phyloP scores from a whole-genome alignment of 2,888 invertebrate genomes.

The Bugula neritina region DNA sequence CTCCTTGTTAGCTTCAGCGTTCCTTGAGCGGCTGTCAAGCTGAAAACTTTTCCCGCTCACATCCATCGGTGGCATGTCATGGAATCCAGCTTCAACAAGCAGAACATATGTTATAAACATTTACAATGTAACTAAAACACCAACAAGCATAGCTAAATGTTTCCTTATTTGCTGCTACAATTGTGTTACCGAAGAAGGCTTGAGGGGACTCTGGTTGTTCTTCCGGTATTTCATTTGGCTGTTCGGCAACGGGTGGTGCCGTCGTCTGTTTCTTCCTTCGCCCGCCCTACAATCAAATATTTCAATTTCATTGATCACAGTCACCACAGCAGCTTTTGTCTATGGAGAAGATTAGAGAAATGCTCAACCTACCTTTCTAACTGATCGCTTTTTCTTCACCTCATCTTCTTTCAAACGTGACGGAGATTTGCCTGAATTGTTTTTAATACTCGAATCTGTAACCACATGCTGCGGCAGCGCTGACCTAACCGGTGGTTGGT shows the following conservation, averaged over 20 bases:
- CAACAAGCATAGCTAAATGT: too few relatives aligned
- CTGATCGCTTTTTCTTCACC: neutral
- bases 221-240: neutral
- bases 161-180: too few relatives aligned
- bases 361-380: too few relatives aligned
- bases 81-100: constrained; percentile 2
- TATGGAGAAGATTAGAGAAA: too few relatives aligned
- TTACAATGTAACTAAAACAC: neutral
- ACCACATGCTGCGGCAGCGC: neutral
- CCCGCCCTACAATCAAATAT: neutral
- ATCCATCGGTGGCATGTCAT: constrained; percentile 20
- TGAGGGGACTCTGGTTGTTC: constrained; percentile 16
- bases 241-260: neutral
- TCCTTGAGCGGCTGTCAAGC: neutral
- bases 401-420: neutral
- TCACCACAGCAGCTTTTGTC: too few relatives aligned
- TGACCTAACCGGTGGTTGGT: neutral
- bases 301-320: too few relatives aligned
- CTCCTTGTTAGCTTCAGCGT: constrained; percentile 12
- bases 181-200: constrained; percentile 9
- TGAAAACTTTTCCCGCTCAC: constrained; percentile 10
- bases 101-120: neutral
- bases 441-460: neutral
- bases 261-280: neutral
- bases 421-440: neutral